phyloP scores from a whole-genome alignment of 2,797 vertebrate species.

The Thaleichthys pacificus region DNA sequence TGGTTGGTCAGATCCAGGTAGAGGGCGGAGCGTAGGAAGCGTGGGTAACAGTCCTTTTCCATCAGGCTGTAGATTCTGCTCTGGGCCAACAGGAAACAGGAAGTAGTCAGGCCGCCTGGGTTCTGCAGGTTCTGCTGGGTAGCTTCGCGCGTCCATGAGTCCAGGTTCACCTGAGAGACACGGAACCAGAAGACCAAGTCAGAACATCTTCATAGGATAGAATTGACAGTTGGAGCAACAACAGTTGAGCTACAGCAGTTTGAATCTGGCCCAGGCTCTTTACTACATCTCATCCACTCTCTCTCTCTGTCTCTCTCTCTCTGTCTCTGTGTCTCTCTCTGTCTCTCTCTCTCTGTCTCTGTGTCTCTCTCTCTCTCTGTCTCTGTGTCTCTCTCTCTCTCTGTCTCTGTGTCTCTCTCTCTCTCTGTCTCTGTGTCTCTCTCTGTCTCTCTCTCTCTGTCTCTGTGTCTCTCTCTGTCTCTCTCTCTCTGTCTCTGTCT shows the following conservation, averaged over 20 bases:
- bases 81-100: constrained; percentile 90
- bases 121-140: constrained; percentile 86
- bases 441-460: no score
- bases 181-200: background rate
- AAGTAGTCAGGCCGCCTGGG: constrained; percentile 55
- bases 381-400: background rate
- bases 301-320: no score
- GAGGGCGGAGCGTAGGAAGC: constrained; percentile 91
- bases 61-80: constrained; percentile 89
- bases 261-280: background rate
- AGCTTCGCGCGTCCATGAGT: constrained; percentile 86
- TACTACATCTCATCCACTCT: no score
- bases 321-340: no score
- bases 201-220: no score
- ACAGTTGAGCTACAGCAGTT: background rate
- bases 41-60: constrained; percentile 94
- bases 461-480: no score
- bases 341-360: no score
- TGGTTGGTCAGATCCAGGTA: constrained; percentile 86
- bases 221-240: background rate
- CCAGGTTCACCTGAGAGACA: constrained; percentile 86
- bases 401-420: background rate
- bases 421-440: no score
- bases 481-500: no score
- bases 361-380: background rate